Conservation (phyloP, 2,797 vertebrate species). For the Diceros bicornis region DNA sequence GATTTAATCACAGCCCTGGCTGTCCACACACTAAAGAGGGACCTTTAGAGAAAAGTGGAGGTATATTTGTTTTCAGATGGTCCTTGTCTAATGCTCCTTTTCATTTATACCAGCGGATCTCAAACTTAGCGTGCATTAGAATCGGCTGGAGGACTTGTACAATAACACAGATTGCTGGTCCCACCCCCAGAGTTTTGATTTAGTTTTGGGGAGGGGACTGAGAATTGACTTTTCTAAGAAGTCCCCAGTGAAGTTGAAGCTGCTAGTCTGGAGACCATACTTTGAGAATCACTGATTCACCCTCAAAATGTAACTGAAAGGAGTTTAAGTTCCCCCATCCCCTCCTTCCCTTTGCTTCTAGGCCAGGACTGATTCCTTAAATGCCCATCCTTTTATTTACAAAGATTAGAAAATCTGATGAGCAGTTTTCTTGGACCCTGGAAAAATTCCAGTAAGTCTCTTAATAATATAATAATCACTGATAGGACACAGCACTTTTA, state of each 20-base stretch:
- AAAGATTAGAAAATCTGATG: constrained; percentile 1
- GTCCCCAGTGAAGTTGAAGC: background rate
- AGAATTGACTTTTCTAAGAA: background rate
- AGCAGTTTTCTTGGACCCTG: background rate
- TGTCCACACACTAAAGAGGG: background rate
- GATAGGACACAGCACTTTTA: background rate
- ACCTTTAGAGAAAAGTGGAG: background rate
- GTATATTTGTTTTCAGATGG: background rate
- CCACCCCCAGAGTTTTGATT: background rate
- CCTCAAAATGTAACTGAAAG: background rate
- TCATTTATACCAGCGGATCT: background rate
- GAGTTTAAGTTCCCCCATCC: background rate
- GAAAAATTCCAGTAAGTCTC: background rate
- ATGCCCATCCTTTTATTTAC: background rate
- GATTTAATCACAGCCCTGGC: background rate
- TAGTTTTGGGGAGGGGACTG: background rate
- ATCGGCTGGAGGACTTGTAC: background rate
- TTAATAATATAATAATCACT: background rate
- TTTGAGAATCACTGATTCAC: background rate
- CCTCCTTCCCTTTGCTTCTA: background rate
- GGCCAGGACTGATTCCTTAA: background rate
- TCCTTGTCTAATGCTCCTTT: background rate
- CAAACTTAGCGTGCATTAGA: background rate
- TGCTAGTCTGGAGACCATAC: background rate
- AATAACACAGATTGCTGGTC: background rate